Evolutionary conservation across 2,797 vertebrate genomes (phyloP), one percentile per base, ranked within the genome.

Genomic region (Halcyon chelicuti): DNA sequence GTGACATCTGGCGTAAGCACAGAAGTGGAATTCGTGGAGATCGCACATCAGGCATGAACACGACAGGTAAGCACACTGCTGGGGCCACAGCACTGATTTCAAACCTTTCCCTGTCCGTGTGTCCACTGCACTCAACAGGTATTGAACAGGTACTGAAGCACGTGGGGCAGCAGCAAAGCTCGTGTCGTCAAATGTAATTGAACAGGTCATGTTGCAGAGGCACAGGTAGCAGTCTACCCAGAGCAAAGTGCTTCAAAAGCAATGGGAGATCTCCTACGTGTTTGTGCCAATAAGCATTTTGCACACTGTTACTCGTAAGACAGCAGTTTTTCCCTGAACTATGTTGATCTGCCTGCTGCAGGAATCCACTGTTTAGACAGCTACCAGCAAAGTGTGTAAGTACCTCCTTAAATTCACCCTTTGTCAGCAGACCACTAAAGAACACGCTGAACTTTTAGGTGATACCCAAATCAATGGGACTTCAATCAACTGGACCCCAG

Each of bases 151-250:
- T 57, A 28, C 10, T 5, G 28, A 33, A 83, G 33, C 23, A 44
- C 1, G 4, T 7, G 33, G 15, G 57, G 28, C 77, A 81, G 72
- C 66, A 94, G 68, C 42, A 77, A 78, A 42, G 29, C 18, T 86
- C 46, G 21, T 14, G 29, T 0, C 37, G 23, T 28, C 62, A 90
- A 58, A 0, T 11, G 5, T 21, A 19, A 33, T 1, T 35, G 58
- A 67, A 35, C 23, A 58, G 44, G 4, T 65, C 42, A 4, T 3
- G 35, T 26, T 61, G 39, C 55, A 78, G 39, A 5, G n/a, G 39
- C n/a, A 88, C 25, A 14, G 15, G 23, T 10, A 83, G 42, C 49
- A 62, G 42, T 10, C 3, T 42, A 46, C 39, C 5, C 31, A 44
- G 58, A 49, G 12, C 35, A 66, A 58, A 62, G 71, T 12, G 28